Evolutionary conservation across 2,888 invertebrate species (phyloP).

Genomic region (Caenorhabditis sinica): DNA sequence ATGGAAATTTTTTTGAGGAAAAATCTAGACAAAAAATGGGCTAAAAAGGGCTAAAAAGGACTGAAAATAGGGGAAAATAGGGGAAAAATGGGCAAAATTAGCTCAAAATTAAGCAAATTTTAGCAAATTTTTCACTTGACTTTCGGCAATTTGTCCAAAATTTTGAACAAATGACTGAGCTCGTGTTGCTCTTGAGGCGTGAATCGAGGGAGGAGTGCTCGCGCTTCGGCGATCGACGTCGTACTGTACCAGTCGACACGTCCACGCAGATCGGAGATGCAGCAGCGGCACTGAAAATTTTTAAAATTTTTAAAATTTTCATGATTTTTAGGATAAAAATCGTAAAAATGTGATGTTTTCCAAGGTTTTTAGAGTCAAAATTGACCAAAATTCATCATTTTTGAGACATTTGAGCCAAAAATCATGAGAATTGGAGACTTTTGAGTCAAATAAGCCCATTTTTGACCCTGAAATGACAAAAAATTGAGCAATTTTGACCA

Average conservation of each 20-base stretch:
- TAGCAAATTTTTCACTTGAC: conserved; percentile 26
- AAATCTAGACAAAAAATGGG: neutral
- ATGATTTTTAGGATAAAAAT: neutral
- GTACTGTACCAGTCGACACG: conserved; percentile 59
- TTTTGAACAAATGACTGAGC: conserved; percentile 18
- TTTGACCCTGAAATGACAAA: neutral
- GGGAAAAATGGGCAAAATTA: neutral
- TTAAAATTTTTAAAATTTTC: neutral
- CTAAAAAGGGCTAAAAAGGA: too few species aligned
- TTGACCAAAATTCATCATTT: neutral
- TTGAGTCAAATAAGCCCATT: neutral
- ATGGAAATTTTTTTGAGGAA: neutral
- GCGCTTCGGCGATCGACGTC: conserved; percentile 33
- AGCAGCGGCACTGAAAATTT: conserved; percentile 38
- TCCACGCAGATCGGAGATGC: conserved; percentile 42
- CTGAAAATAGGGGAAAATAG: too few species aligned
- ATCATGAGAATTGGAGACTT: neutral
- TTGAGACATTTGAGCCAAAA: neutral
- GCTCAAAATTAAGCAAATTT: too few species aligned
- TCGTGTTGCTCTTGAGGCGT: conserved; percentile 47
- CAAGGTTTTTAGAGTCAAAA: neutral
- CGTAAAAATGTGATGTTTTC: neutral
- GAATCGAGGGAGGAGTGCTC: conserved; percentile 1
- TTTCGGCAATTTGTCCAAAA: conserved; percentile 36
- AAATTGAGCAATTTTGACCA: neutral